Base-by-base conservation (phyloP, 1,140 invertebrate species). In the Brachionus asplanchnoidis region DNA sequence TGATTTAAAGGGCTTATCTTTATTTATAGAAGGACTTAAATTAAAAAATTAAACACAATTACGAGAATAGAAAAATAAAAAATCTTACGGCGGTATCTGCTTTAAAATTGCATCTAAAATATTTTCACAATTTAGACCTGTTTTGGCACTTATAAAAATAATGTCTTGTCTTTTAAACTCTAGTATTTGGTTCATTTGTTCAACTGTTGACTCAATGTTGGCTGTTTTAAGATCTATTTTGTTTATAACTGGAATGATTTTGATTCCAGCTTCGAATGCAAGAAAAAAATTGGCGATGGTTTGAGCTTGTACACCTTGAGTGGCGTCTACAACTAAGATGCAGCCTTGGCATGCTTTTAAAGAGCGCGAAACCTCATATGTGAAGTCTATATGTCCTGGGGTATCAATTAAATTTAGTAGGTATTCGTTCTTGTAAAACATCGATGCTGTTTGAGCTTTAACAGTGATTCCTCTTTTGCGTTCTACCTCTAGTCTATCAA, bases 341-440 rank as follows among this genome's bases (percentile, higher is more conserved):
- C 97, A 97, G 2, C 97, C 97, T 92, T 98, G 94, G 89, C 96
- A 98, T 28, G 95, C 95, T 85, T 93, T 92, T 85, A 99, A 91
- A 44, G 95, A 97, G 53, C 92, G 87, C 11, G 89, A 90, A 87
- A 98, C 97, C 92, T 99, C 97, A 91, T 95, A 97, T 4, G 94
- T 93, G 90, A 99, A 99, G 90, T 99, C 97, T 11, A 98, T 97
- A 92, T 99, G 97, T 28, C 97, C 97, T 40, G 97, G 97, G 20
- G 97, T 99, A 89, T 99, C 97, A 86, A 99, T 98, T 3, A 99
- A 91, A 90, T 99, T 99, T 1, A 99, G 90, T n/a, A 98, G 90
- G 91, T 97, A 97, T 50, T 92, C 86, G 85, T 90, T 87, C 36
- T 89, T 86, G 86, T 98, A 95, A 85, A 94, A 92, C 75, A 99